These are phyloP conservation scores for Nephrotoma appendiculata DNA, from an alignment of 2,888 invertebrate species.

Conservation along the genomic window DNA sequence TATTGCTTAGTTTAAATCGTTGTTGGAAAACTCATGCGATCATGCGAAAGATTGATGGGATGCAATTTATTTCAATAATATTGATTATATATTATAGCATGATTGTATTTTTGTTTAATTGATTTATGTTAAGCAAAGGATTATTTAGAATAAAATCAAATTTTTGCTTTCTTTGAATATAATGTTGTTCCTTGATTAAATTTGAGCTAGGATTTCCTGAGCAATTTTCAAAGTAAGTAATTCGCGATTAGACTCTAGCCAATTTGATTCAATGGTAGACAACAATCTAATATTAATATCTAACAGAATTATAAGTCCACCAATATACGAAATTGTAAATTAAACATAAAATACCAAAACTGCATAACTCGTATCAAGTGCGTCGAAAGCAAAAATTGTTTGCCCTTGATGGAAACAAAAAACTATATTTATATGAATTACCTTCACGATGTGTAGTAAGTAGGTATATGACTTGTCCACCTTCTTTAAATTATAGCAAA, in stretches of 20 bases:
- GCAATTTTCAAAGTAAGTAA: too few relatives aligned
- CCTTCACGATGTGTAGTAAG: background rate
- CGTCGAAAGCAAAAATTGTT: background rate
- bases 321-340: background rate
- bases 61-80: background rate
- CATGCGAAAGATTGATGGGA: background rate
- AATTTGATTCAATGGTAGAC: background rate
- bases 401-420: background rate
- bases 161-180: too few relatives aligned
- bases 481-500: background rate
- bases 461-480: background rate
- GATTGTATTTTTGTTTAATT: too few relatives aligned
- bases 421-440: background rate
- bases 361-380: background rate
- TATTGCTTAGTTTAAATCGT: background rate
- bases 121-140: too few relatives aligned
- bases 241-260: background rate
- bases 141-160: too few relatives aligned
- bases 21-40: background rate
- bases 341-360: background rate
- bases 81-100: too few relatives aligned
- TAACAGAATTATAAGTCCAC: background rate
- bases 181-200: too few relatives aligned
- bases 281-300: background rate
- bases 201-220: too few relatives aligned